Evolutionary conservation across 2,797 vertebrate species (phyloP).

Genomic region (Melanotaenia pygmaea): DNA sequence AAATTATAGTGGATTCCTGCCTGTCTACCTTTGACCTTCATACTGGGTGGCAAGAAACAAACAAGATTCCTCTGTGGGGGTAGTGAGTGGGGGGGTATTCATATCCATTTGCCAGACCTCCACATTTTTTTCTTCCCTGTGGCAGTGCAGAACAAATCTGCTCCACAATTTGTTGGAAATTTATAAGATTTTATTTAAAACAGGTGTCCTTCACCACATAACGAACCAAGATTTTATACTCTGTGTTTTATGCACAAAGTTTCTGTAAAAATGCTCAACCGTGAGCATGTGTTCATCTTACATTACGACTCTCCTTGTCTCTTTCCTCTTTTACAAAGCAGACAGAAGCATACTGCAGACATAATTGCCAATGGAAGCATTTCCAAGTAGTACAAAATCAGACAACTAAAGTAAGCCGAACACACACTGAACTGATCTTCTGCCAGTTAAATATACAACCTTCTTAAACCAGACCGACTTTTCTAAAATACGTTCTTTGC

Average conservation of each 20-base stretch:
- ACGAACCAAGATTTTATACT: background rate
- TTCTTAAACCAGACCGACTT: slow-evolving; percentile 6
- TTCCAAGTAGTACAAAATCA: slow-evolving; percentile 21
- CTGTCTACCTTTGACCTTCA: background rate
- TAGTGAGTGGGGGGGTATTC: background rate
- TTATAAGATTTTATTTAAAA: background rate
- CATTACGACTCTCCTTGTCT: background rate
- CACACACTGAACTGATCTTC: slow-evolving; percentile 30
- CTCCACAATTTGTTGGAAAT: background rate
- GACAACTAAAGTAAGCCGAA: background rate
- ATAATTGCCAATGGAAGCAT: background rate
- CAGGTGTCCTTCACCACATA: background rate
- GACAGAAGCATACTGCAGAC: background rate
- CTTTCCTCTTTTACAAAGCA: background rate
- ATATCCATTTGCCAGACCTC: background rate
- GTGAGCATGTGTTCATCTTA: background rate
- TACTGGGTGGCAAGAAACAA: background rate
- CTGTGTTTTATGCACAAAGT: too few relatives aligned
- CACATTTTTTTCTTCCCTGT: background rate
- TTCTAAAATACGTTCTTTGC: slow-evolving; percentile 7
- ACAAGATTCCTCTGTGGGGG: background rate
- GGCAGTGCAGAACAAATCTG: background rate
- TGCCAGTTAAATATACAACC: slow-evolving; percentile 4
- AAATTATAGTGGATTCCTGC: background rate
- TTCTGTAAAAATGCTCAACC: background rate